Base-by-base conservation (phyloP, 1,140 invertebrate species). In the Artemia franciscana region DNA sequence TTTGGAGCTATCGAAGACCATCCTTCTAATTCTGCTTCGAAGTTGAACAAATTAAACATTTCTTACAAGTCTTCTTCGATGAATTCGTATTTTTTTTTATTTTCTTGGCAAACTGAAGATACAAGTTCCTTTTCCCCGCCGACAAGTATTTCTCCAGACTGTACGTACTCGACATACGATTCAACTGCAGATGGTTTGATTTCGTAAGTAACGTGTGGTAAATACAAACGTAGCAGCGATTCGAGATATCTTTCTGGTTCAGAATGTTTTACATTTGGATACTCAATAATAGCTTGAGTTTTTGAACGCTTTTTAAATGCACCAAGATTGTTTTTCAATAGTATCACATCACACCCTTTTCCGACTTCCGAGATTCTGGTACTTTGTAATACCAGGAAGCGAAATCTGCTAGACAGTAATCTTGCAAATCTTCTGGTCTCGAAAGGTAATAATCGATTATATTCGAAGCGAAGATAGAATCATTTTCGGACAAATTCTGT, bases 281-380 rank as follows among this genome's bases (percentile, higher is more conserved):
- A 39, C 30, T 39, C 30, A 39, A 39, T 39, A 39, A 39, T 39
- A 39, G 30, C 30, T 39, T 39, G 30, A 39, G 30, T 39, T 39
- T 39, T 39, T 39, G 30, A 39, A 39, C 30, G 30, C 30, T 39
- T 39, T 39, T 39, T 39, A 39, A 39, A 24, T 57, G 7, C 24
- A 5, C 7, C 24, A 26, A 51, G n/a, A n/a, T 2, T 65, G 51
- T 64, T 26, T 27, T 18, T 5, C 62, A 58, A 63, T 26, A 21
- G n/a, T 62, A 0, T 15, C 27, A 7, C 39, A 39, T 39, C 30
- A 39, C 30, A 39, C 30, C 30, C n/a, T 39, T 39, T 39, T 39
- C 30, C 30, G 30, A 39, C 30, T 39, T 39, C 30, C 30, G 30
- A 39, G n/a, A 39, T 39, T 39, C 30, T 39, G 30, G 30, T 39